phyloP scores from a whole-genome alignment of 2,797 vertebrate species.

The Gymnothorax reevesii region DNA sequence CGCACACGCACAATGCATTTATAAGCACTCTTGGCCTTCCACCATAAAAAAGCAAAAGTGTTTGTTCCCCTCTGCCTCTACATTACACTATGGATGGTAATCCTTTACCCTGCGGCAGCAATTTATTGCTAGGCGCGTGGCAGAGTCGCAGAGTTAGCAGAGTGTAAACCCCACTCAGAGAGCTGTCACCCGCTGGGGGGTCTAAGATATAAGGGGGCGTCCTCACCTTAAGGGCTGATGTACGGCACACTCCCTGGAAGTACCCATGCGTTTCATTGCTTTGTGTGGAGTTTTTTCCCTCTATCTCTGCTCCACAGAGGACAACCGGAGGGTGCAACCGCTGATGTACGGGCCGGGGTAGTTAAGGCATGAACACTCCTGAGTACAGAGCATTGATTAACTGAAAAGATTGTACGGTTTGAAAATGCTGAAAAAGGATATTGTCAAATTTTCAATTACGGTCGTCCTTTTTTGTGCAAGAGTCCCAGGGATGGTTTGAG shows the following conservation, averaged over 20 bases:
- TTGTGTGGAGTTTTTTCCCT: neutral
- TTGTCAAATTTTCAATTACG: neutral
- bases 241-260: neutral
- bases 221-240: slow-evolving; percentile 25
- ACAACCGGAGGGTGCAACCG: neutral
- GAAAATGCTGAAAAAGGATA: neutral
- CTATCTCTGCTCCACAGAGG: neutral
- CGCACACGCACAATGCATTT: neutral
- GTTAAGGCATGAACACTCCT: neutral
- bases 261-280: slow-evolving; percentile 7
- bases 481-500: slow-evolving; percentile 22
- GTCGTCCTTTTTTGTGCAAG: neutral
- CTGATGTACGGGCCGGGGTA: neutral
- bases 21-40: neutral
- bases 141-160: slow-evolving; percentile 22
- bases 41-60: neutral
- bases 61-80: neutral
- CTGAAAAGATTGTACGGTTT: neutral
- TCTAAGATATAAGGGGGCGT: neutral
- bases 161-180: slow-evolving; percentile 27
- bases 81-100: neutral
- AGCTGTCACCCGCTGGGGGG: neutral
- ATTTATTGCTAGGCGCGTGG: slow-evolving; percentile 1
- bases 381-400: neutral
- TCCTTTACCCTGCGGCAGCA: neutral